phyloP scores from a whole-genome alignment of 2,888 invertebrate species.

The Oscheius sp. region DNA sequence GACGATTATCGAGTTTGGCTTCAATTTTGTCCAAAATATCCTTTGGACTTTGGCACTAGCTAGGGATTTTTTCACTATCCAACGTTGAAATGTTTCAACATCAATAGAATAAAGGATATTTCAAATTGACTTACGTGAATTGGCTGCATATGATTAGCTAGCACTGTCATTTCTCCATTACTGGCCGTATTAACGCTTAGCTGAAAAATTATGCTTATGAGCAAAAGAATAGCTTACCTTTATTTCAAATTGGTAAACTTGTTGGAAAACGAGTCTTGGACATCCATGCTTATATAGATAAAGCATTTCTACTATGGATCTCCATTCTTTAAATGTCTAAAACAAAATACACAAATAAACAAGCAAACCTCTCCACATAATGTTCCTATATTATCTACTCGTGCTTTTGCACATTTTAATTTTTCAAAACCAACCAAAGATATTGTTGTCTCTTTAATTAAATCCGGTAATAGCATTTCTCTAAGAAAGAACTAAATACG shows the following conservation, averaged over 20 bases:
- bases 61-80: neutral
- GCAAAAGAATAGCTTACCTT: constrained; percentile 28
- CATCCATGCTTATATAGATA: neutral
- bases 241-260: constrained; percentile 37
- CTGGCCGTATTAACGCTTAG: neutral
- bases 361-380: neutral
- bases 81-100: neutral
- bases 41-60: constrained; percentile 9
- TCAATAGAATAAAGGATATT: neutral
- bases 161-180: constrained; percentile 14
- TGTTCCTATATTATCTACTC: neutral
- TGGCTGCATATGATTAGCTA: neutral
- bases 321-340: constrained; percentile 1
- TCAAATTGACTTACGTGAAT: constrained; percentile 5
- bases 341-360: neutral
- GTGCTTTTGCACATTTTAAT: constrained; percentile 2
- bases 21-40: neutral
- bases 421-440: neutral
- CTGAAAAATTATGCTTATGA: neutral
- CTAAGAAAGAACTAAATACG: neutral
- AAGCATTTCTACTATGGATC: neutral
- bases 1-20: neutral
- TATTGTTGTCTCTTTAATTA: constrained; percentile 5
- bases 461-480: constrained; percentile 7
- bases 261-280: constrained; percentile 49